A percentile compares a stretch with the other conserved stretches of the same genome.
These are phyloP conservation scores for Tor tambroides DNA, from an alignment of 2,113 vertebrate genomes.

Conservation along the genomic window DNA sequence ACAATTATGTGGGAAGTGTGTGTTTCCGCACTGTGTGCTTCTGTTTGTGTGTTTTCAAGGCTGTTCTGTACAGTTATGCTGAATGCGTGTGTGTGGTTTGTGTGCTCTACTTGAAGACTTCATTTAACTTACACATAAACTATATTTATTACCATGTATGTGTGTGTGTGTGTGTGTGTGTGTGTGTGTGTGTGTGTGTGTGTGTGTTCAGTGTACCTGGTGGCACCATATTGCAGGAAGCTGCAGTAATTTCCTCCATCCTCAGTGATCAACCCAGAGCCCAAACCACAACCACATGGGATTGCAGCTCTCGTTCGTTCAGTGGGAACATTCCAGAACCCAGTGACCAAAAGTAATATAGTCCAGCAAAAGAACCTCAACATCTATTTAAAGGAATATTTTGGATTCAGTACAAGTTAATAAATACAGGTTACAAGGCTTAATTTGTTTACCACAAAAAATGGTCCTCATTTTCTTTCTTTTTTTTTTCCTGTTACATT, in stretches of 20 bases:
- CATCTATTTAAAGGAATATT: neutral
- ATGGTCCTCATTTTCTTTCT: neutral
- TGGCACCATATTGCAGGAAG: slow-evolving; percentile 75
- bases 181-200: neutral
- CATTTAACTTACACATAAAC: neutral
- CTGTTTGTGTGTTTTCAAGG: neutral
- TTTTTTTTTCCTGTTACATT: too few relatives aligned
- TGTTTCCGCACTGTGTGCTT: slow-evolving; percentile 2
- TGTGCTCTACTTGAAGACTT: neutral
- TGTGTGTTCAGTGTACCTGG: slow-evolving; percentile 65
- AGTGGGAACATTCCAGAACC: slow-evolving; percentile 66
- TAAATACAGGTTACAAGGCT: neutral
- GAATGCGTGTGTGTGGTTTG: neutral
- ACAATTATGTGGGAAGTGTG: slow-evolving; percentile 22
- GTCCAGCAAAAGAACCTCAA: neutral
- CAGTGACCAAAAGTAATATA: slow-evolving; percentile 43
- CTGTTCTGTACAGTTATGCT: slow-evolving; percentile 3
- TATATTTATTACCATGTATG: neutral
- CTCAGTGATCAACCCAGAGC: slow-evolving; percentile 68
- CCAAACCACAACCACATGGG: slow-evolving; percentile 79
- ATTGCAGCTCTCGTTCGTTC: slow-evolving; percentile 64
- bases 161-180: neutral
- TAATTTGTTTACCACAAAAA: neutral
- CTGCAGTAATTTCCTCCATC: slow-evolving; percentile 74
- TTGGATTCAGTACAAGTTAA: neutral